These are phyloP conservation scores for Lithophane leautieri DNA, from an alignment of 2,888 invertebrate species.

Conservation along the genomic window DNA sequence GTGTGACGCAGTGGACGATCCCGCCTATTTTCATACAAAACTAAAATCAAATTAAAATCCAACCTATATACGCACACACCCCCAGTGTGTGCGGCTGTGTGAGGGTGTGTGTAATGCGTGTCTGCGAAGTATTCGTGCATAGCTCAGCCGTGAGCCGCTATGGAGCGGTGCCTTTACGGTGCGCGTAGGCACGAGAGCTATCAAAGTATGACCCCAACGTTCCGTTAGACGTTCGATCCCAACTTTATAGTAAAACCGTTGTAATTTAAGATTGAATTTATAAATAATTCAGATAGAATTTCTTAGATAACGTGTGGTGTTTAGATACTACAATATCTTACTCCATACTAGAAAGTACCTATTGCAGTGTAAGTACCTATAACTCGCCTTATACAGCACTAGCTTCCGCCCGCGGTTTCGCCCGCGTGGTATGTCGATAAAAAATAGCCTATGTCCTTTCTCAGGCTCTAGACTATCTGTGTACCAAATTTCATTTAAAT, in stretches of 20 bases:
- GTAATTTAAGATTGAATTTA: slow-evolving; percentile 65
- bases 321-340: slow-evolving; percentile 53
- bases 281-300: slow-evolving; percentile 66
- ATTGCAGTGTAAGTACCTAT: background rate
- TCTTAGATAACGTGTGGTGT: slow-evolving; percentile 50
- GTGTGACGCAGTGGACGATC: too few relatives aligned
- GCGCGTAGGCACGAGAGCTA: slow-evolving; percentile 42
- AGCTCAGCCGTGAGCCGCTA: background rate
- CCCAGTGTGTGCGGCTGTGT: too few relatives aligned
- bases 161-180: slow-evolving; percentile 13
- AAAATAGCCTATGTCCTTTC: too few relatives aligned
- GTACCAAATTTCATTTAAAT: too few relatives aligned
- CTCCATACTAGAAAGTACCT: background rate
- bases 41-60: background rate
- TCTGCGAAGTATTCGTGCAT: background rate
- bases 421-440: too few relatives aligned
- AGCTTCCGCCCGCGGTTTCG: too few relatives aligned
- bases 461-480: too few relatives aligned
- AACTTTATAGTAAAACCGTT: slow-evolving; percentile 67
- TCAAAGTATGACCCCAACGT: slow-evolving; percentile 48
- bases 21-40: background rate
- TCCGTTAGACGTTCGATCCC: slow-evolving; percentile 55
- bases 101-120: too few relatives aligned
- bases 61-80: too few relatives aligned
- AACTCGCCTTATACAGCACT: too few relatives aligned